A percentile compares a stretch with the other conserved stretches of the same genome.
Conservation (phyloP, 2,888 invertebrate species). For the Cecidostiba fungosa region DNA sequence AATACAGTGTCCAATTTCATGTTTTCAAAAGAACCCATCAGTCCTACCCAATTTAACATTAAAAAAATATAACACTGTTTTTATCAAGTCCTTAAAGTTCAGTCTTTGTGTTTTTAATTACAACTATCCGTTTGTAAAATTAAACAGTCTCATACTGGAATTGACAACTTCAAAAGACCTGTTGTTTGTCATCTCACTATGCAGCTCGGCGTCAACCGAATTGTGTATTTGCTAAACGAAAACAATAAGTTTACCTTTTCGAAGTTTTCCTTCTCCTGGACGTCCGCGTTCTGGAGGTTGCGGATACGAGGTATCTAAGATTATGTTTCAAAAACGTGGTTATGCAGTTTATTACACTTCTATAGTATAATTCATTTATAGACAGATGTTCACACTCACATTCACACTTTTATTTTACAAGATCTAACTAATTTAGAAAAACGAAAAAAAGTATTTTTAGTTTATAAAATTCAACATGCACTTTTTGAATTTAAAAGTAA, state of each 20-base stretch:
- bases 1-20: constrained; percentile 45
- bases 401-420: not conserved
- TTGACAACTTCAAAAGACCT: constrained; percentile 47
- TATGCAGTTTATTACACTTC: constrained; percentile 65
- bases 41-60: constrained; percentile 25
- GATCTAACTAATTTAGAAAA: constrained; percentile 23
- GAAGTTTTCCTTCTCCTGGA: constrained; percentile 84
- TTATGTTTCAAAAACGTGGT: constrained; percentile 77
- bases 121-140: constrained; percentile 35
- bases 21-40: constrained; percentile 21
- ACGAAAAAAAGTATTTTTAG: not conserved
- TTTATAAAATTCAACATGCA: not conserved
- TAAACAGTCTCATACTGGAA: constrained; percentile 47
- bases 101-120: constrained; percentile 38
- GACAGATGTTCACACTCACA: not conserved
- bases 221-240: constrained; percentile 70
- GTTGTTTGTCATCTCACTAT: constrained; percentile 48
- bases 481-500: not conserved
- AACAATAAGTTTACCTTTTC: constrained; percentile 83
- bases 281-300: constrained; percentile 82
- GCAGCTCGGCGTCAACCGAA: constrained; percentile 44
- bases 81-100: constrained; percentile 58
- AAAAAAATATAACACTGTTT: constrained; percentile 51
- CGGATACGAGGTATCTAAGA: constrained; percentile 79
- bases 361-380: constrained; percentile 26